Evolutionary conservation across 1,140 invertebrate species (phyloP), one percentile per base, ranked within the genome.

Genomic region (Drosophila gunungcola): DNA sequence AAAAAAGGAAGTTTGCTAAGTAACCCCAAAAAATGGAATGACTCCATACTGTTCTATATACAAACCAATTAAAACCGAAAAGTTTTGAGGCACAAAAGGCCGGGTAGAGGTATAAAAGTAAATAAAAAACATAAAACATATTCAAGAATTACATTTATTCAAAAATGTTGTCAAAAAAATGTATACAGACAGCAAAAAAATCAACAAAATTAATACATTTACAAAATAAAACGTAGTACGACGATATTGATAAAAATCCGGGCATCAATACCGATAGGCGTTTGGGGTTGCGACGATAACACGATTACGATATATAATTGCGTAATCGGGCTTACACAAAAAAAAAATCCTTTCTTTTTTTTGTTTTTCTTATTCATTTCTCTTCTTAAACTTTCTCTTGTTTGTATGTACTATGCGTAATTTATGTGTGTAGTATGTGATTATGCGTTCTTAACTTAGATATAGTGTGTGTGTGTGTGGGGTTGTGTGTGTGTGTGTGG

Each of bases 161-260:
- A 84, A 88, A 89, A 88, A 88, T 88, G 83, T 88, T 89, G 67
- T 80, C 78, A 88, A 88, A 88, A 85, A 89, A 89, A 84, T 84
- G 84, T 89, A 84, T 84, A 88, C 84, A 88, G 84, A 89, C 84
- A 88, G 84, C 84, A 88, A 88, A 88, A 88, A 88, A 88, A 88
- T 88, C 84, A 88, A 88, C 84, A 88, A 88, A 88, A 88, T 88
- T 88, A 88, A 88, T 88, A 88, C 84, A 88, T 88, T 89, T 88
- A 88, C 84, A 88, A 89, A 76, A 75, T 88, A 86, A 86, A 88
- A 74, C 84, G 67, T 89, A 89, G 83, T 88, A 82, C 84, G 83
- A 82, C 75, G 83, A 86, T 84, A 85, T 78, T 73, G 81, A 85
- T 85, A 84, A 85, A 81, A 73, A 80, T 73, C 72, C 57, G 56